These are phyloP conservation scores for Tarsius wallacei DNA, from an alignment of 2,797 vertebrate species.

Conservation along the genomic window DNA sequence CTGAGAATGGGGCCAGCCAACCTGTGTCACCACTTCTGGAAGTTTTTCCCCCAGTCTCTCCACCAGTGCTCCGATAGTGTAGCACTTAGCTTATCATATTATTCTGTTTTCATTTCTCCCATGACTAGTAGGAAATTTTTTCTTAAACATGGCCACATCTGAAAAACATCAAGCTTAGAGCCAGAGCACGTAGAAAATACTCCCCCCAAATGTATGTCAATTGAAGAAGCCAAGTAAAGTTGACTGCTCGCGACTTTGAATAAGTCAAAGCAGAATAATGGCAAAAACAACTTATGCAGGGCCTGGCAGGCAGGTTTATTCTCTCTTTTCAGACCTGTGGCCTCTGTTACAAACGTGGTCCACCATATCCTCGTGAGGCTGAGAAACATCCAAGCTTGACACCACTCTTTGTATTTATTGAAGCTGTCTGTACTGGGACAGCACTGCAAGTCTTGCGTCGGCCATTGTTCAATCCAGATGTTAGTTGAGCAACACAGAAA, in stretches of 20 bases:
- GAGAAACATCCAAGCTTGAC: no score
- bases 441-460: no score
- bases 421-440: no score
- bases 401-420: no score
- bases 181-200: neutral
- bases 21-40: neutral
- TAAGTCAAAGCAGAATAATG: neutral
- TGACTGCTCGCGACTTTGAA: neutral
- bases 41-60: neutral
- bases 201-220: neutral
- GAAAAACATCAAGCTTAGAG: neutral
- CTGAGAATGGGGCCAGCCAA: neutral
- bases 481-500: no score
- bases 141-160: neutral
- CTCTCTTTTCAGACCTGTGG: no score
- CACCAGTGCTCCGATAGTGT: neutral
- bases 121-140: neutral
- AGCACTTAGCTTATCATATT: neutral
- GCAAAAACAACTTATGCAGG: no score
- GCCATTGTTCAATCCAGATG: no score
- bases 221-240: neutral
- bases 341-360: no score
- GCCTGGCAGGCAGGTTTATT: no score
- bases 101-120: neutral
- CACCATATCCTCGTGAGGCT: no score